Conservation (phyloP, 2,113 vertebrate species). For the Girardinichthys multiradiatus region DNA sequence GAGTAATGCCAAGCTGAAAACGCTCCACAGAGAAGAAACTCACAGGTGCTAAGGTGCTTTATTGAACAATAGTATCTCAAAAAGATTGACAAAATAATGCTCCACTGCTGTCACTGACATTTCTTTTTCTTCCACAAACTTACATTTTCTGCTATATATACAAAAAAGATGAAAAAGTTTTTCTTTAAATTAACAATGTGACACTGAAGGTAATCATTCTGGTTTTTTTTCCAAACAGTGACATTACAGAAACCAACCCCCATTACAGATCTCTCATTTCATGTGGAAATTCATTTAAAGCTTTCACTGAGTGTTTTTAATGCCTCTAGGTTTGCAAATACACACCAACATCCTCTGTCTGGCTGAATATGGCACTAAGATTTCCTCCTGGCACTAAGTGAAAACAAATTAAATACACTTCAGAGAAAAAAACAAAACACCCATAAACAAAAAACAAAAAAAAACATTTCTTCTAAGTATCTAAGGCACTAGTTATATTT, state of each 20-base stretch:
- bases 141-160: conserved; percentile 69
- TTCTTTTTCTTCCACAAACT: conserved; percentile 46
- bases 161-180: conserved; percentile 65
- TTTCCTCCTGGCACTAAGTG: conserved; percentile 36
- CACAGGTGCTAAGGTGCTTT: conserved; percentile 85
- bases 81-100: conserved; percentile 73
- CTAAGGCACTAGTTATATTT: conserved; percentile 78
- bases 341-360: conserved; percentile 38
- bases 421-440: conserved; percentile 6
- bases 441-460: conserved; percentile 12
- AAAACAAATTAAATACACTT: conserved; percentile 33
- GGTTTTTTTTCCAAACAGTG: conserved; percentile 13
- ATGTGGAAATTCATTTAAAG: conserved; percentile 48
- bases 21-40: conserved; percentile 50
- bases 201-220: conserved; percentile 40
- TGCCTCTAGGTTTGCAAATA: conserved; percentile 57
- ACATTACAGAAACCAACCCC: conserved; percentile 44
- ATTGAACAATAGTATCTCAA: conserved; percentile 78
- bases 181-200: conserved; percentile 55
- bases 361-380: conserved; percentile 61
- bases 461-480: conserved; percentile 47
- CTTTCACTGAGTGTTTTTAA: conserved; percentile 34
- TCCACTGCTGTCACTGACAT: conserved; percentile 58
- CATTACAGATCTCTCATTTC: conserved; percentile 19
- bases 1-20: conserved; percentile 51